Base-by-base conservation (phyloP, 2,113 vertebrate species). In the Neogobius melanostomus region DNA sequence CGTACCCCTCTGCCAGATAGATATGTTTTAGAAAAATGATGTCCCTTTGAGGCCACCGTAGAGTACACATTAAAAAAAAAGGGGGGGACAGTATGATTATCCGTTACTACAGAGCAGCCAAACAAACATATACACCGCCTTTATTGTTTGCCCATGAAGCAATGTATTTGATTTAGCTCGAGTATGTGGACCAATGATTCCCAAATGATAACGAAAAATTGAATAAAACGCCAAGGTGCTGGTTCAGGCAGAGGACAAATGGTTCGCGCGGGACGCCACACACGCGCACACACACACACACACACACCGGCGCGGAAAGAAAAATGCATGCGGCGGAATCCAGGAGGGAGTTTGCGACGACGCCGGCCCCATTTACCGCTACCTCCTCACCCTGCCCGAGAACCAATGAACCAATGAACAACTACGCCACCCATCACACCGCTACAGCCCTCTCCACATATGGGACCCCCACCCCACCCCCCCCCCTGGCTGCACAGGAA, bases 161-260 rank as follows among this genome's bases (percentile, higher is more conserved):
- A 14, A 59, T 59, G 56, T 36, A 59, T 59, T 59, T 59, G 56
- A 42, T 59, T 59, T 59, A 59, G 56, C 7, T 8, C 28, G 42
- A 59, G 28, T 42, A 8, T 11, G 12, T 21, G 56, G 56, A 59
- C 56, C 56, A 15, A 59, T 59, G 21, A 59, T 59, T 59, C 56
- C 56, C 56, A 43, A 59, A 42, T 59, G 56, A 59, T 42, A 59
- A 59, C 56, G 28, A 59, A 59, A 59, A 59, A 59, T 84, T 84
- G 76, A 87, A 88, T 84, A 81, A 75, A 82, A 78, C 64, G 79
- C 85, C 81, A 79, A 84, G 70, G 69, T 57, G 60, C 73, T 61
- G 72, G 74, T 86, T 88, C 84, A 83, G 84, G 68, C 82, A 75
- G 81, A 88, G 82, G 80, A 90, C 84, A 84, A 88, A 86, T 79